Evolutionary conservation across 1,140 invertebrate genomes (phyloP), one percentile per base, ranked within the genome.

Genomic region (Drosophila ogumai): DNA sequence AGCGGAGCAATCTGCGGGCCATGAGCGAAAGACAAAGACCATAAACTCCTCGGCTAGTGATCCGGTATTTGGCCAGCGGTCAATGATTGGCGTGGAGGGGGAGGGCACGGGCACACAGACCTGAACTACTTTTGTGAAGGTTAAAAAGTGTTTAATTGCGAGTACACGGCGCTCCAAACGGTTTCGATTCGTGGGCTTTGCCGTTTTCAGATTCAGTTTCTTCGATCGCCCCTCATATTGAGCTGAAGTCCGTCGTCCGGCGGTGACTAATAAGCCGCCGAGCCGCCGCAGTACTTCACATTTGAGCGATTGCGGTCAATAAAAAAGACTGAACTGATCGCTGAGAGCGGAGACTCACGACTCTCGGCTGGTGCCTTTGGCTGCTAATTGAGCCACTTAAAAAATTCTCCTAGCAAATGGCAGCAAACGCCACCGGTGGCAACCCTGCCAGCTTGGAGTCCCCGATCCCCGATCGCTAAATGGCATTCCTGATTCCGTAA

Each of bases 301-400:
- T 91, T 82, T 86, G 81, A 91, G 82, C 90, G 90, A 91, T 91
- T 81, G 88, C 90, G 90, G 90, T 91, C 90, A 91, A 90, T 91
- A 85, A 73, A 75, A 79, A 65, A 74, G 32, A 69, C 40, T 44
- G 59, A 65, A 19, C 54, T 22, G 46, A 22, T 74, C 52, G 22
- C 60, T 59, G 63, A 67, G 63, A 76, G 52, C 47, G 43, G 47
- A 28, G 56, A 34, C 41, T 28, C 52, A 58, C 50, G 46, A 32
- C 40, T 28, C 69, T 34, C 41, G 44, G 46, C 56, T 41, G 72
- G 22, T 77, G 60, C 57, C 52, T 47, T 71, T 56, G 31, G 34
- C 68, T 49, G 57, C 46, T 74, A 73, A 67, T 78, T 67, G 52
- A 47, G 25, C 47, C 71, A 61, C 57, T 71, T 58, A 55, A 63